These are phyloP conservation scores for Dryoscopus gambensis DNA, from an alignment of 2,113 vertebrate species.

Conservation along the genomic window DNA sequence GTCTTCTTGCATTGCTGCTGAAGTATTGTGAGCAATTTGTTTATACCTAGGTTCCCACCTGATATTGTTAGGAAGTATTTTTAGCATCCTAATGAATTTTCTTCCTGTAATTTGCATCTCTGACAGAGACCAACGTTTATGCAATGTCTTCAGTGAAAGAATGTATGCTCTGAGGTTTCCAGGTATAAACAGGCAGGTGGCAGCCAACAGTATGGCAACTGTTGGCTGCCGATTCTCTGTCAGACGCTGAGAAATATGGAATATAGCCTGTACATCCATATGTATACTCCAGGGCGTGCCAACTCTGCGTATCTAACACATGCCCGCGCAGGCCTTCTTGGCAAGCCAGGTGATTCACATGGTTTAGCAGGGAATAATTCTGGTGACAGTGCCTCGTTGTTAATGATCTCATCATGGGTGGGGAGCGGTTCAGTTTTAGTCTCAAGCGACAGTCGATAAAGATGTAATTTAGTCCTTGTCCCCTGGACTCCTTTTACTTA, in stretches of 20 bases:
- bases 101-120: not conserved
- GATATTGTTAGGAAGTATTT: not conserved
- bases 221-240: not conserved
- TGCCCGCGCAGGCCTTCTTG: rapidly evolving
- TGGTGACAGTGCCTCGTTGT: not conserved
- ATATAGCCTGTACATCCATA: not conserved
- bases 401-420: not conserved
- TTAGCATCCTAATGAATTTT: slow-evolving; percentile 10
- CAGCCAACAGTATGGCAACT: not conserved
- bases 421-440: not conserved
- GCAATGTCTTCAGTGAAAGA: not conserved
- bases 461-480: not conserved
- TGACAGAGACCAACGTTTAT: not conserved
- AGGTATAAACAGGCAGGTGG: not conserved
- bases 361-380: not conserved
- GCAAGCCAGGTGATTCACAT: not conserved
- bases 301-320: not conserved
- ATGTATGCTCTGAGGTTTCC: not conserved
- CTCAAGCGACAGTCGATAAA: not conserved
- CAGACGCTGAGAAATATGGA: not conserved
- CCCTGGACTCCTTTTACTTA: not conserved
- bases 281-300: not conserved
- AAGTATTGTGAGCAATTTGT: not conserved
- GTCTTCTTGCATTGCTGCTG: not conserved
- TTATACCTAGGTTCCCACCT: not conserved